A percentile compares a stretch with the other conserved stretches of the same genome.
These are phyloP conservation scores for Parelbella ahira DNA, from an alignment of 2,888 invertebrate species.

Conservation along the genomic window DNA sequence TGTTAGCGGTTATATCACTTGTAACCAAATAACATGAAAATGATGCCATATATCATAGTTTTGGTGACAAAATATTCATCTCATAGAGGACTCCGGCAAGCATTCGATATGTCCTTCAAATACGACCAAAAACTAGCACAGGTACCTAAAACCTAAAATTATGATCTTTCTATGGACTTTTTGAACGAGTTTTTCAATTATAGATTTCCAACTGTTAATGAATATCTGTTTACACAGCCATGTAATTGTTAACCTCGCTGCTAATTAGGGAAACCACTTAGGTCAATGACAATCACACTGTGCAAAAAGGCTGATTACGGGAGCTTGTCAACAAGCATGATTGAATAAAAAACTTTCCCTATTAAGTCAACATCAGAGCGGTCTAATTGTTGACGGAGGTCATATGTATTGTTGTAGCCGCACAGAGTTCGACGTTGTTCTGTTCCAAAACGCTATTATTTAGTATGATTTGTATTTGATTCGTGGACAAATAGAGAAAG, in stretches of 20 bases:
- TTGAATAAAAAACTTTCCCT: conserved; percentile 31
- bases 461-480: background rate
- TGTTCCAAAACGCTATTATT: conserved; percentile 9
- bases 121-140: too few species aligned
- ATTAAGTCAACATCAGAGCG: conserved; percentile 16
- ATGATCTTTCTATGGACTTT: too few species aligned
- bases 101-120: too few species aligned
- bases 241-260: conserved; percentile 41
- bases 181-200: too few species aligned
- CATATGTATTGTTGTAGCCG: conserved; percentile 38
- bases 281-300: conserved; percentile 57
- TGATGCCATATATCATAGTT: too few species aligned
- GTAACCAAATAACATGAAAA: too few species aligned
- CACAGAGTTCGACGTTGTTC: conserved; percentile 37
- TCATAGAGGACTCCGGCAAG: too few species aligned
- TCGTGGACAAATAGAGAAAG: conserved; percentile 14
- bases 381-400: conserved; percentile 22
- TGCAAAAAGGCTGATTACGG: conserved; percentile 45
- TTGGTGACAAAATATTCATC: too few species aligned
- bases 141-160: too few species aligned
- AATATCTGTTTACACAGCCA: background rate
- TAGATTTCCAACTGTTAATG: too few species aligned
- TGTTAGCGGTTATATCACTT: too few species aligned
- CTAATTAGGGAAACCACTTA: conserved; percentile 61
- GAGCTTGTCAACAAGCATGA: conserved; percentile 36